Conservation (phyloP, 2,888 invertebrate species). For the Tryphoninae sp. region DNA sequence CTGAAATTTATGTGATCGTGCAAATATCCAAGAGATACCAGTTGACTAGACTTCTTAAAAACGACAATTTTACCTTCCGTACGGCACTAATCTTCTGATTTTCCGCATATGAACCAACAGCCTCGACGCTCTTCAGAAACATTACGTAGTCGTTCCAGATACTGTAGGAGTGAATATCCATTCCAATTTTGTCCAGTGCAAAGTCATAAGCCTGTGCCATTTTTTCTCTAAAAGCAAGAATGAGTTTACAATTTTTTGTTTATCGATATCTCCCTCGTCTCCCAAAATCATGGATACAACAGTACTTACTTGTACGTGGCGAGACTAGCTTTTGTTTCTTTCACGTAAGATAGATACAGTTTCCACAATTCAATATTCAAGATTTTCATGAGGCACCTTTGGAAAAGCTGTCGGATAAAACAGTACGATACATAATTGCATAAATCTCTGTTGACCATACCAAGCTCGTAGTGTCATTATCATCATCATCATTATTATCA, state of each 20-base stretch:
- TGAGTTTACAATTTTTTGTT: constrained; percentile 1
- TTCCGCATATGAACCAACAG: constrained; percentile 99
- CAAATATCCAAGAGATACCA: neutral
- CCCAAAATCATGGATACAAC: constrained; percentile 28
- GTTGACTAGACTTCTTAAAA: neutral
- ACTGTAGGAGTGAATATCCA: constrained; percentile 98
- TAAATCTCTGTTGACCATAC: constrained; percentile 56
- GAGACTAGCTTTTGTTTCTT: constrained; percentile 97
- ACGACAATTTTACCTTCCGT: constrained; percentile 84
- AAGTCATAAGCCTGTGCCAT: constrained; percentile 99
- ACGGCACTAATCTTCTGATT: constrained; percentile 99
- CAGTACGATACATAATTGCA: constrained; percentile 65
- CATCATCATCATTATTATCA: neutral
- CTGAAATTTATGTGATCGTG: constrained; percentile 77
- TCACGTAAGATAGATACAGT: constrained; percentile 97
- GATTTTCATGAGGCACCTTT: constrained; percentile 98
- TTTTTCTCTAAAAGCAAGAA: constrained; percentile 89
- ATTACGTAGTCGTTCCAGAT: constrained; percentile 99
- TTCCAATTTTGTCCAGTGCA: constrained; percentile 98
- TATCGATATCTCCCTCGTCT: neutral
- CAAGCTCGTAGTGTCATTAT: neutral
- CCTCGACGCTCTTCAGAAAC: constrained; percentile 97
- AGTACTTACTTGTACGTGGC: constrained; percentile 94
- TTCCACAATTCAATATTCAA: constrained; percentile 99
- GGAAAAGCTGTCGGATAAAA: constrained; percentile 90